Percentiles rank a stretch among this genome's conserved stretches.
phyloP scores from a whole-genome alignment of 2,797 vertebrate species.

The Poecilia picta region DNA sequence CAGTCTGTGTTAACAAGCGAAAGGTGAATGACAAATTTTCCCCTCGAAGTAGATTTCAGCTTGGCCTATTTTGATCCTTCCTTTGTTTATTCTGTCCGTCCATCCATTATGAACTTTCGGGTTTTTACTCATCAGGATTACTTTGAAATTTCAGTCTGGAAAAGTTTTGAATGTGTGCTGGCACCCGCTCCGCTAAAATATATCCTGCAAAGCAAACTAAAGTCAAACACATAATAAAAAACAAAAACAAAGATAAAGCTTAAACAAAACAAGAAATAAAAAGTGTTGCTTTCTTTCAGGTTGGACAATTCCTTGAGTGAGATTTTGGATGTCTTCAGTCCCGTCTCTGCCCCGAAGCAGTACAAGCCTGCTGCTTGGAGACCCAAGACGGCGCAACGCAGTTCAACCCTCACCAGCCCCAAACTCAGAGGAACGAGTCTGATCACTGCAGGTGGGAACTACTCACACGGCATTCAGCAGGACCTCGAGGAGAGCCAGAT shows the following conservation, averaged over 20 bases:
- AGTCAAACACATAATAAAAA: not conserved
- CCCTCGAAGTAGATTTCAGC: conserved; percentile 21
- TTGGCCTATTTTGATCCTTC: conserved; percentile 18
- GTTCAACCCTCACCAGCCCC: conserved; percentile 8
- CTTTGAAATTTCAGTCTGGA: not conserved
- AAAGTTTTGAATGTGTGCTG: not conserved
- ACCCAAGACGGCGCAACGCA: conserved; percentile 11
- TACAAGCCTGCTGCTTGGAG: conserved; percentile 45
- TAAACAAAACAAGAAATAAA: conserved; percentile 16
- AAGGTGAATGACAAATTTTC: conserved; percentile 36
- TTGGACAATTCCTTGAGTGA: conserved; percentile 85
- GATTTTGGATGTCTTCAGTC: conserved; percentile 86
- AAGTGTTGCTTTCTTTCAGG: conserved; percentile 69
- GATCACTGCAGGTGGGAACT: conserved; percentile 42
- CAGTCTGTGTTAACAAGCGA: conserved; percentile 54
- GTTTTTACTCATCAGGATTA: not conserved
- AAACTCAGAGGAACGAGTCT: conserved; percentile 37
- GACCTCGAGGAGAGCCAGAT: conserved; percentile 91
- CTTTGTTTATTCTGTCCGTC: conserved; percentile 21
- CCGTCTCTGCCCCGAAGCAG: conserved; percentile 60
- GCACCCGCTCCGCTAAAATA: conserved; percentile 8
- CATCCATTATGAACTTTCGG: not conserved
- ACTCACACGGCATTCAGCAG: conserved; percentile 62
- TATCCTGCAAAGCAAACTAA: conserved; percentile 16
- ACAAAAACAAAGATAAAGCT: not conserved